Conservation (phyloP, 1,140 invertebrate species). For the Euwallacea fornicatus region DNA sequence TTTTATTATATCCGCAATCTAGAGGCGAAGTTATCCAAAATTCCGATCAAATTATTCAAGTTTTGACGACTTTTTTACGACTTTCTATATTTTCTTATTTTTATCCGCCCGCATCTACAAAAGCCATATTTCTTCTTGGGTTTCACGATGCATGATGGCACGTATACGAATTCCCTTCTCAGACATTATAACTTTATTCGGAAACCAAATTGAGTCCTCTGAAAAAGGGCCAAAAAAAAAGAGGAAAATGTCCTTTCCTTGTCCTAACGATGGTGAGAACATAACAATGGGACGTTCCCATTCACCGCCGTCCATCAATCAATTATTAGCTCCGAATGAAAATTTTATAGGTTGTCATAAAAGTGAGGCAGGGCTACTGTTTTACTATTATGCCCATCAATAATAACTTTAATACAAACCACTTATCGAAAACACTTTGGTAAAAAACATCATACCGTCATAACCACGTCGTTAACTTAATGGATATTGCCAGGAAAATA, state of each 20-base stretch:
- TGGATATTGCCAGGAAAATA: constrained; percentile 30
- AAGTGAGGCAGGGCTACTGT: constrained; percentile 15
- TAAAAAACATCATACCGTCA: constrained; percentile 29
- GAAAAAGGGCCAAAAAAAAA: too few relatives aligned
- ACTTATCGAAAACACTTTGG: constrained; percentile 37
- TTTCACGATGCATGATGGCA: too few relatives aligned
- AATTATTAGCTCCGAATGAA: constrained; percentile 14
- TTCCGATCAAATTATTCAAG: constrained; percentile 15
- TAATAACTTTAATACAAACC: constrained; percentile 34
- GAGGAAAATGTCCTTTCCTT: too few relatives aligned
- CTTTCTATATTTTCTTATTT: constrained; percentile 9
- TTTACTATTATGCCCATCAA: constrained; percentile 33
- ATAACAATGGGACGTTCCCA: neutral
- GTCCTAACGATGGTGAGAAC: too few relatives aligned
- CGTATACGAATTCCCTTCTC: too few relatives aligned
- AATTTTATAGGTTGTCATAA: constrained; percentile 30
- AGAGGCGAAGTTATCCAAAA: constrained; percentile 12
- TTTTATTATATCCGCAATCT: neutral
- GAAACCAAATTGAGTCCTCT: too few relatives aligned
- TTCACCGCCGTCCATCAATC: neutral
- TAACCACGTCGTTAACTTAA: constrained; percentile 35
- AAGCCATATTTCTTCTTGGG: too few relatives aligned
- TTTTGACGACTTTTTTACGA: constrained; percentile 26
- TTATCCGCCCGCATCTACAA: constrained; percentile 1
- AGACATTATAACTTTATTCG: too few relatives aligned